Evolutionary conservation across 2,113 vertebrate genomes (phyloP).

Genomic region (Centropus bengalensis): DNA sequence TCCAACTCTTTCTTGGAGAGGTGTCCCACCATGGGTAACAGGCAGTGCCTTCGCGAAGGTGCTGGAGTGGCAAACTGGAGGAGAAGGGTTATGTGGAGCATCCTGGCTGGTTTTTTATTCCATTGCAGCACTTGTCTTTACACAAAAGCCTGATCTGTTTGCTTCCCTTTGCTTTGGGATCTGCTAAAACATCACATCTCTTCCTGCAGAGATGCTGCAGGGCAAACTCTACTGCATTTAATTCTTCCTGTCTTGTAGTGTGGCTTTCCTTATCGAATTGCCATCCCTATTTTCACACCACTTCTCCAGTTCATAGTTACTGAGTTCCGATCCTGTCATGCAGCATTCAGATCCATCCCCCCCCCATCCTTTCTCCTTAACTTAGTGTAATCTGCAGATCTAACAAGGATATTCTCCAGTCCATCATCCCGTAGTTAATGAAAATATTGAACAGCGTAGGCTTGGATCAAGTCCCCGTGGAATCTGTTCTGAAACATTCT

Average conservation of each 20-base stretch:
- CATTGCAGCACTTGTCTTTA: neutral
- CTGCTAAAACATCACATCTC: neutral
- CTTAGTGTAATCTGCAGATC: conserved; percentile 20
- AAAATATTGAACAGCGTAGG: conserved; percentile 16
- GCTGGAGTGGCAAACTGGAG: neutral
- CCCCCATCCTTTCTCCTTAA: neutral
- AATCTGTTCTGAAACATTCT: neutral
- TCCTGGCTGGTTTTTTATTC: neutral
- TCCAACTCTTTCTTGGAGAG: neutral
- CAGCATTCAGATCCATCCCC: neutral
- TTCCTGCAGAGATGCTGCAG: neutral
- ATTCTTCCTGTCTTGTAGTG: neutral
- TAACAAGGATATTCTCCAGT: conserved; percentile 35
- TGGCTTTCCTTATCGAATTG: neutral
- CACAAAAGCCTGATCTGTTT: neutral
- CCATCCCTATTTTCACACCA: neutral
- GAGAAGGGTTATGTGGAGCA: neutral
- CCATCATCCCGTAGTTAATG: conserved; percentile 20
- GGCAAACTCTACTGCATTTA: neutral
- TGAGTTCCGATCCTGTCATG: neutral
- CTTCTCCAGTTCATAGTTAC: neutral
- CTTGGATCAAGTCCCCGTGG: neutral
- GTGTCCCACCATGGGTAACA: rapidly evolving
- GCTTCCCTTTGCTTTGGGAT: neutral
- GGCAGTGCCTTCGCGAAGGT: neutral